These are phyloP conservation scores for Clarias fuscus DNA, from an alignment of 2,797 vertebrate species.

Conservation along the genomic window DNA sequence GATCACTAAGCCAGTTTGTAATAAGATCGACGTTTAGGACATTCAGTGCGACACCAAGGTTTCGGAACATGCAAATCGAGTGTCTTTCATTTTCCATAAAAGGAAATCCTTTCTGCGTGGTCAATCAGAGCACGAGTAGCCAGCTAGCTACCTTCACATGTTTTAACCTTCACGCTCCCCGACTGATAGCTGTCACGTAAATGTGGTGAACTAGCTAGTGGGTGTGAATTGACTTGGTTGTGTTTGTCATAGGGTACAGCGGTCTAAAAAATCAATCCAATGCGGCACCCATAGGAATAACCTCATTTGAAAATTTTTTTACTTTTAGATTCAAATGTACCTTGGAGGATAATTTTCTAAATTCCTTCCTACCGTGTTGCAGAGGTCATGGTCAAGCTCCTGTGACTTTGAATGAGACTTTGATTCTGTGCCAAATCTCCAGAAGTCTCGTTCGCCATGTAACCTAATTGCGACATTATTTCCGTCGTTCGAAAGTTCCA, in stretches of 20 bases:
- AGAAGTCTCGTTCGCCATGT: not conserved
- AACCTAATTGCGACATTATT: slow-evolving; percentile 27
- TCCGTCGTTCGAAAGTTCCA: slow-evolving; percentile 42
- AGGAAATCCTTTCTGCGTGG: slow-evolving; percentile 6
- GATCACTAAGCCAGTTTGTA: not conserved
- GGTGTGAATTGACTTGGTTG: not conserved
- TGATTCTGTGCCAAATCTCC: slow-evolving; percentile 10
- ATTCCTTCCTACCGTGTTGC: not conserved
- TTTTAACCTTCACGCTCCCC: not conserved
- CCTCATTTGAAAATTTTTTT: not conserved
- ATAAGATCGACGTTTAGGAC: not conserved
- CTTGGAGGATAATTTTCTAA: not conserved
- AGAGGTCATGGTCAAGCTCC: slow-evolving; percentile 11
- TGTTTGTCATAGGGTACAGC: not conserved
- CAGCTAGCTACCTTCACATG: not conserved
- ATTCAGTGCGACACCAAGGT: not conserved
- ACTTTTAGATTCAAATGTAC: not conserved
- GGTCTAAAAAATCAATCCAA: not conserved
- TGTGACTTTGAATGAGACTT: slow-evolving; percentile 11
- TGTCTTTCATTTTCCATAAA: slow-evolving; percentile 22
- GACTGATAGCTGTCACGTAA: not conserved
- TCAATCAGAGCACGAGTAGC: not conserved
- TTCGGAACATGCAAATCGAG: slow-evolving; percentile 16
- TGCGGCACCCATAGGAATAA: not conserved
- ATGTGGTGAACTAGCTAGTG: not conserved